Evolutionary conservation across 2,113 vertebrate genomes (phyloP), one percentile per base, ranked within the genome.

Genomic region (Takifugu flavidus): DNA sequence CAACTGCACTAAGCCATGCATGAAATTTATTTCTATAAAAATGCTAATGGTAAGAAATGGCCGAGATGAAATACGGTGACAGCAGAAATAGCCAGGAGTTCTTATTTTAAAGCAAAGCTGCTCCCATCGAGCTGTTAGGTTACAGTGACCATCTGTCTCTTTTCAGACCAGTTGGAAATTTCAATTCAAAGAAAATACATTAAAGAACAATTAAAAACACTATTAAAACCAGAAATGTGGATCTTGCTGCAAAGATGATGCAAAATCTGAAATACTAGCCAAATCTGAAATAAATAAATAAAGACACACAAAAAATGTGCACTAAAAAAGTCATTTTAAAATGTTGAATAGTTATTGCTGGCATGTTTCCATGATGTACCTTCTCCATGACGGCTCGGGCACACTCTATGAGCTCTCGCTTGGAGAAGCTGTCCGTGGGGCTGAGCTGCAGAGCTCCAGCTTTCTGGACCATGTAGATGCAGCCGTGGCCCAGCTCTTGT

Each of bases 381-480:
- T 99, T 99, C 76, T 99, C 95, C 0, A 95, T 96, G 87, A 99
- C 96, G 0, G 95, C 88, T 0, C 95, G 94, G 26, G 97, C 95
- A 50, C 95, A 98, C 56, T 99, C 96, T 13, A 98, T 98, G 79
- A 99, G 90, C 85, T 99, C 97, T 69, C 94, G 87, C 71, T 99
- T 99, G 73, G 95, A 96, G 83, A 98, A 99, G 82, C 93, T 94
- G 82, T 99, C 97, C 0, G 94, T 94, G 59, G 98, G 98, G 79
- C 94, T 98, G 61, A 97, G 93, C 89, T 99, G 98, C 56, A 99
- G 90, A 15, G 96, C 95, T 45, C 96, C 96, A 0, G 96, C 98
- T 85, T 98, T 98, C 88, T 99, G 96, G 25, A 99, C 98, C 86
- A 99, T 92, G 77, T 94, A 96, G 83, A 99, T 98, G 53, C 96